These are phyloP conservation scores for Plodia interpunctella DNA, from an alignment of 1,140 invertebrate genomes.

Conservation along the genomic window DNA sequence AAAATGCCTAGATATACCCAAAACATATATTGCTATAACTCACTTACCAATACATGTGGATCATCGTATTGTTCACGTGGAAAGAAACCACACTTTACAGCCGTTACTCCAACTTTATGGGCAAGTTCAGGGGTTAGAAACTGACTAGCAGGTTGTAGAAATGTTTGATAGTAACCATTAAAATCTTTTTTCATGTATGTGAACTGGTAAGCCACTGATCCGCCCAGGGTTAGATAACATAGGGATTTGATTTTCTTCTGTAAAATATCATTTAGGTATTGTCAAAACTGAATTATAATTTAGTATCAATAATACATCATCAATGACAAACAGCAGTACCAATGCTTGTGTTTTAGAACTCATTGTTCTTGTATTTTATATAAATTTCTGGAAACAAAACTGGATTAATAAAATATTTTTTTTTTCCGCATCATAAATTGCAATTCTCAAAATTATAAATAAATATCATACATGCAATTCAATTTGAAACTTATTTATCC, in stretches of 20 bases:
- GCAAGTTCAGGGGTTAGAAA: constrained; percentile 86
- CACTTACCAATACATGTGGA: constrained; percentile 79
- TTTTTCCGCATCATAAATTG: no score
- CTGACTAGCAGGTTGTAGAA: constrained; percentile 84
- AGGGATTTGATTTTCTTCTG: constrained; percentile 78
- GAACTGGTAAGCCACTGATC: constrained; percentile 79
- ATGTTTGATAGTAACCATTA: constrained; percentile 85
- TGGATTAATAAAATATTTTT: no score
- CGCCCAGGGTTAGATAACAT: constrained; percentile 78
- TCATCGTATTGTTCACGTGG: constrained; percentile 79
- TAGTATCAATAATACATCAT: neutral
- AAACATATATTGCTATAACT: no score
- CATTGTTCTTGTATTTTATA: no score
- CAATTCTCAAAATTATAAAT: no score
- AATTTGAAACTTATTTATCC: no score
- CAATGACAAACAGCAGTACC: neutral
- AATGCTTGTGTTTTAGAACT: no score
- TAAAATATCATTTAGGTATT: constrained; percentile 38
- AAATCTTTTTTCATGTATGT: constrained; percentile 84
- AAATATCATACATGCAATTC: no score
- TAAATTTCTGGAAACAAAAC: no score
- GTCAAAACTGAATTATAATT: neutral
- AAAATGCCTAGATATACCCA: no score
- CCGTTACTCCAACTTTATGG: constrained; percentile 85
- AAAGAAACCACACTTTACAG: constrained; percentile 86